These are phyloP conservation scores for Eupeodes luniger DNA, from an alignment of 2,888 invertebrate species.

Conservation along the genomic window DNA sequence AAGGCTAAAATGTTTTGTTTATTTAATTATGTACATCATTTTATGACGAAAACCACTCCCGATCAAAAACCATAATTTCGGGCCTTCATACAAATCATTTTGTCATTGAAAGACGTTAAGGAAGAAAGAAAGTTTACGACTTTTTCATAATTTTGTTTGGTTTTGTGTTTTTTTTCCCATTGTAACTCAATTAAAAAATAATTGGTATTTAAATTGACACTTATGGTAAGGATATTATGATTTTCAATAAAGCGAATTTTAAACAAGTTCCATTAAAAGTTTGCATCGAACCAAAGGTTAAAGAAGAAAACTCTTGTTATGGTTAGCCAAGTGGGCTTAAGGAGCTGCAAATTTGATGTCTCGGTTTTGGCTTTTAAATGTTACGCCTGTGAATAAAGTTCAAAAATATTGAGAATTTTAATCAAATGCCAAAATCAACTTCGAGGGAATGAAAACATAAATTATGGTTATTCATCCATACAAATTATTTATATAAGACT, in stretches of 20 bases:
- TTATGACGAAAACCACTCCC: not conserved
- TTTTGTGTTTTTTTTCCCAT: not conserved
- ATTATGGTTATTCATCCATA: too few relatives aligned
- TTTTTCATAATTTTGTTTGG: not conserved
- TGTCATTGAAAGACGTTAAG: not conserved
- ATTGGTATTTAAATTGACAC: not conserved
- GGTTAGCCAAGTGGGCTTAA: not conserved
- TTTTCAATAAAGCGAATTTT: constrained; percentile 1
- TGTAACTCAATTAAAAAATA: not conserved
- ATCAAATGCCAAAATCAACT: too few relatives aligned
- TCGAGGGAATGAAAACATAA: too few relatives aligned
- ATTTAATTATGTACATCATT: not conserved
- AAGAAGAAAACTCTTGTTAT: not conserved
- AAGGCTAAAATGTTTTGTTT: not conserved
- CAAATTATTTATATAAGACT: too few relatives aligned
- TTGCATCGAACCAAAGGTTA: not conserved
- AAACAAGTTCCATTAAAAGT: not conserved
- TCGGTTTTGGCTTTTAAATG: not conserved
- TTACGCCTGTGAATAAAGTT: too few relatives aligned
- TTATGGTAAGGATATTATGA: not conserved
- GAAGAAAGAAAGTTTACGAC: too few relatives aligned
- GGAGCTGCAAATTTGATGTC: not conserved
- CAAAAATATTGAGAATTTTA: too few relatives aligned
- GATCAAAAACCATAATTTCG: not conserved
- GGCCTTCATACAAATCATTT: not conserved